phyloP scores from a whole-genome alignment of 2,113 vertebrate species.

The Siniperca knerii region DNA sequence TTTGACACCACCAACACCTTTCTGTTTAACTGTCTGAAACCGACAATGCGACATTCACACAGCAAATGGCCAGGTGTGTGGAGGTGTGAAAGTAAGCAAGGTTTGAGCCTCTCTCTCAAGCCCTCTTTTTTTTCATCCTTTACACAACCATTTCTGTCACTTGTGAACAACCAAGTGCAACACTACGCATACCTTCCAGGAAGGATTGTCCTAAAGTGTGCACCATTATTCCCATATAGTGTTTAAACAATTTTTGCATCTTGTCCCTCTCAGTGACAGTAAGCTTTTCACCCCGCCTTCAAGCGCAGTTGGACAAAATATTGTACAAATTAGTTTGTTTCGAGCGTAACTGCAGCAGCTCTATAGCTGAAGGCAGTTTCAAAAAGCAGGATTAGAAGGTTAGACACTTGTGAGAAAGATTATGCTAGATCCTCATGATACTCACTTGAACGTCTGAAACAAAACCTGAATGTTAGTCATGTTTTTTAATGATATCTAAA shows the following conservation, averaged over 20 bases:
- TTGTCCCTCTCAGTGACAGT: not conserved
- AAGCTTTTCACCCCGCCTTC: not conserved
- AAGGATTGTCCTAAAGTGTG: not conserved
- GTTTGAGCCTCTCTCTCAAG: not conserved
- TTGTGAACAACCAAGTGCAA: not conserved
- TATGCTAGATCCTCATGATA: not conserved
- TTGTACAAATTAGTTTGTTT: not conserved
- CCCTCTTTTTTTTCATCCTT: not conserved
- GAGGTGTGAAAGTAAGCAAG: too few species aligned
- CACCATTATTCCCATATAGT: not conserved
- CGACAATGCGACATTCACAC: not conserved
- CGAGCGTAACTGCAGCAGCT: not conserved
- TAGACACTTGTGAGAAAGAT: not conserved
- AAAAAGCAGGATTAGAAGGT: not conserved
- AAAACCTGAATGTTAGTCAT: not conserved
- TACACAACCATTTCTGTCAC: not conserved
- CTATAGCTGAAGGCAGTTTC: not conserved
- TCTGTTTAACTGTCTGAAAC: too few species aligned
- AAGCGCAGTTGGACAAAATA: not conserved
- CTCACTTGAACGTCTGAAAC: constrained; percentile 2
- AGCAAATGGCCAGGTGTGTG: not conserved
- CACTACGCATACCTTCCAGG: not conserved
- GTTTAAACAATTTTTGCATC: not conserved
- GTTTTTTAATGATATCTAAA: not conserved
- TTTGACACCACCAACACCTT: too few species aligned